Base-by-base conservation (phyloP, 1,140 invertebrate genomes). In the Drosophila willistoni region DNA sequence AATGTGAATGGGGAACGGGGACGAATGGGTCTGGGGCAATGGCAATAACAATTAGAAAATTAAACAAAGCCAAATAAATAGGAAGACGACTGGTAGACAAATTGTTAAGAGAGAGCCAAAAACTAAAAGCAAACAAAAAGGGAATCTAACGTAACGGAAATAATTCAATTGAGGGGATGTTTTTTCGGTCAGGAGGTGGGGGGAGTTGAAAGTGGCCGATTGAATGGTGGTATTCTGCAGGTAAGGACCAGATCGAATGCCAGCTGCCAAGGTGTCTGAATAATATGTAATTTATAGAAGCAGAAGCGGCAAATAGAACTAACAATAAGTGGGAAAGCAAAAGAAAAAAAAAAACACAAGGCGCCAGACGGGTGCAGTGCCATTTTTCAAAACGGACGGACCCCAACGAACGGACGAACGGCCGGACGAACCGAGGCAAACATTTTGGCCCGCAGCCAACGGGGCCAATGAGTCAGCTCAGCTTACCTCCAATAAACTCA, bases 281-380 rank as follows among this genome's bases (percentile, higher is more conserved):
- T 68, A 76, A 76, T 51, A 22, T 51, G 44, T 67, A 76, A 76
- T 76, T 76, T 76, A 76, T 76, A 76, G 76, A 51, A 51, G 44
- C 19, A 51, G 44, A 2, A 51, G 17, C 17, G 19, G 44, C 44
- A 51, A 51, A 51, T 51, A 51, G 19, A 51, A 51, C 44, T 22
- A 51, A 51, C 44, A 51, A 51, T 51, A 51, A 51, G 44, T 51
- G 19, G 59, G 72, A 61, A 59, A 64, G 59, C 68, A 75, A 54
- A 73, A 39, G 54, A 44, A 55, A 60, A 76, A 68, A 54, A 73
- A 39, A 54, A 44, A 44, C 59, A 76, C 6, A 76, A 69, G 59
- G 73, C 73, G 60, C 73, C 72, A 76, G 73, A 76, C 73, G 73
- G 73, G 59, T 76, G 73, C 73, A 76, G 65, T 69, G 72, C 73